Percentiles rank a stretch among this genome's conserved stretches.
Conservation (phyloP, 2,113 vertebrate species). For the Xerus inauris region DNA sequence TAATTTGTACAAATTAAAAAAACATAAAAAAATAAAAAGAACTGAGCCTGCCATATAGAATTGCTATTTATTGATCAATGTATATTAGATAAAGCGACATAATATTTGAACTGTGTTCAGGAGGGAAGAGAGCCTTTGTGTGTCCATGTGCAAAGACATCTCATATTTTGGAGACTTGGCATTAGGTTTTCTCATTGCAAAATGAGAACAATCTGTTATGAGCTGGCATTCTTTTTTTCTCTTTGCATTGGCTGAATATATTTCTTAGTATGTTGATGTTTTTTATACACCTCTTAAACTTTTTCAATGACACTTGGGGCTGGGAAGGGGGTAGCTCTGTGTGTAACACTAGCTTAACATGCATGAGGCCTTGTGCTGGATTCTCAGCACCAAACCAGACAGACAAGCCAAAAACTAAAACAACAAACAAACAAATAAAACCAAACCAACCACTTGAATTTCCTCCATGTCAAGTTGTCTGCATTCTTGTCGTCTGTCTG, state of each 20-base stretch:
- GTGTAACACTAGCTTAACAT: too few relatives aligned
- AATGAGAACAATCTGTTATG: not conserved
- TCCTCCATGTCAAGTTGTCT: not conserved
- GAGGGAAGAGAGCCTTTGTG: not conserved
- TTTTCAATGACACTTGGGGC: not conserved
- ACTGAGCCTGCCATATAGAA: not conserved
- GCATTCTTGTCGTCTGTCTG: not conserved
- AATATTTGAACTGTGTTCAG: not conserved
- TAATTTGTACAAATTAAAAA: too few relatives aligned
- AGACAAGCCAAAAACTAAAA: too few relatives aligned
- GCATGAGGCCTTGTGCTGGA: too few relatives aligned
- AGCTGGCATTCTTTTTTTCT: not conserved
- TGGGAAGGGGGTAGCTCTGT: not conserved
- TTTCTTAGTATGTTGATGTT: not conserved
- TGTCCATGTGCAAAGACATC: not conserved
- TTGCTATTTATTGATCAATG: not conserved
- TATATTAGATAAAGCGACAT: not conserved
- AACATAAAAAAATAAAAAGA: too few relatives aligned
- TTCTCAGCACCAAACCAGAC: too few relatives aligned
- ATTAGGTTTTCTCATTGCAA: not conserved
- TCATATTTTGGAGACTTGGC: not conserved
- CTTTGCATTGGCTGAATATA: not conserved
- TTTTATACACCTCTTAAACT: not conserved
- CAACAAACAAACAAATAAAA: too few relatives aligned
- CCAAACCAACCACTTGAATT: not conserved